Evolutionary conservation across 2,113 vertebrate genomes (phyloP).

Genomic region (Coreoperca whiteheadi): DNA sequence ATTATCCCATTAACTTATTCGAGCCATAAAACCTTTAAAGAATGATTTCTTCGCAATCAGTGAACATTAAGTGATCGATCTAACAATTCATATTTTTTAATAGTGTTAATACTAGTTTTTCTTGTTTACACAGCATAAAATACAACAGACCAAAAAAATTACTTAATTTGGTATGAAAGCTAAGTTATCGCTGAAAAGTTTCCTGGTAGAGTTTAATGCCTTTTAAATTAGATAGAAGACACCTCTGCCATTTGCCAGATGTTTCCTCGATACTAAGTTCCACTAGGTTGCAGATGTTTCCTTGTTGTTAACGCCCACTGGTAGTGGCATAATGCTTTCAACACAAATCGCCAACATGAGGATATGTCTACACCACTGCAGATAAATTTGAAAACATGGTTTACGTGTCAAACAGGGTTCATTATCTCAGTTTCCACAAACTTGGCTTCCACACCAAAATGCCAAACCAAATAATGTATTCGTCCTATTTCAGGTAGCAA

Average conservation of each 20-base stretch:
- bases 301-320: not conserved
- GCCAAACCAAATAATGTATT: not conserved
- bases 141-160: not conserved
- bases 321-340: not conserved
- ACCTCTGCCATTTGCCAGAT: conserved; percentile 23
- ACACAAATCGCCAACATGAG: not conserved
- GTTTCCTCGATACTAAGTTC: conserved; percentile 27
- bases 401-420: not conserved
- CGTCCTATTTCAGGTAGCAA: not conserved
- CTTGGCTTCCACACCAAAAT: not conserved
- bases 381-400: not conserved
- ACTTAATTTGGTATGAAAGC: not conserved
- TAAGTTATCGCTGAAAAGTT: not conserved
- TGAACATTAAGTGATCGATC: not conserved
- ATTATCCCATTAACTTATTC: not conserved
- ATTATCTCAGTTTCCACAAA: not conserved
- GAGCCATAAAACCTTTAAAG: not conserved
- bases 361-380: not conserved
- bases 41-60: not conserved
- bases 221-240: conserved; percentile 7
- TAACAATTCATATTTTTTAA: not conserved
- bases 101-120: not conserved
- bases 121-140: not conserved
- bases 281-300: conserved; percentile 32
- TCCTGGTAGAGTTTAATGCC: not conserved